These are phyloP conservation scores for Drosophila neutralis DNA, from an alignment of 2,888 invertebrate species.

Conservation along the genomic window DNA sequence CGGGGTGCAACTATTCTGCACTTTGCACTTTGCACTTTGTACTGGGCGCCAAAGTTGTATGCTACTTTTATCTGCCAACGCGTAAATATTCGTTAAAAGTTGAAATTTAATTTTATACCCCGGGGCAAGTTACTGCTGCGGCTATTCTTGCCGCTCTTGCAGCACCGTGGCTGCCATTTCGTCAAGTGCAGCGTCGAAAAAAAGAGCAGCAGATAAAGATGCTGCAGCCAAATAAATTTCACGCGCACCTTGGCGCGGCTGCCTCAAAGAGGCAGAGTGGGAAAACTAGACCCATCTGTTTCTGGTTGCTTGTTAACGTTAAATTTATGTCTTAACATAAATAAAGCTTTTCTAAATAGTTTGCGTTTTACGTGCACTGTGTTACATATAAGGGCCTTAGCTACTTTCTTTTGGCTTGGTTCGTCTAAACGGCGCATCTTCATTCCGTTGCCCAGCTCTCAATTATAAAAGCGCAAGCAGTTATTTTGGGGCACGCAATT, in stretches of 20 bases:
- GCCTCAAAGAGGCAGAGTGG: neutral
- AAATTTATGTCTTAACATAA: conserved; percentile 80
- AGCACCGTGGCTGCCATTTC: conserved; percentile 54
- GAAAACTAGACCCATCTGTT: conserved; percentile 51
- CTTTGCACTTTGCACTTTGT: conserved; percentile 52
- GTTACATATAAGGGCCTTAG: conserved; percentile 22
- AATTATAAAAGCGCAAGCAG: conserved; percentile 41
- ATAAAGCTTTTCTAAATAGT: conserved; percentile 81
- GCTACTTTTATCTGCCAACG: conserved; percentile 78
- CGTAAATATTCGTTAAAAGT: conserved; percentile 80
- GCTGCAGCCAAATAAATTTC: conserved; percentile 73
- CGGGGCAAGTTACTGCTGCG: conserved; percentile 43
- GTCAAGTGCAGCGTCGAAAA: conserved; percentile 60
- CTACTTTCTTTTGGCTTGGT: conserved; percentile 40
- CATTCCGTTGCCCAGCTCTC: conserved; percentile 26
- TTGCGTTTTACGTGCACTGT: conserved; percentile 53
- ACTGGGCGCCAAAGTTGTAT: conserved; percentile 70
- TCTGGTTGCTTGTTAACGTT: conserved; percentile 72
- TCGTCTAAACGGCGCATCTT: conserved; percentile 52
- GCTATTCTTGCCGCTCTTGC: conserved; percentile 22
- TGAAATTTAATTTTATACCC: conserved; percentile 80
- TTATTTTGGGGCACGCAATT: conserved; percentile 64
- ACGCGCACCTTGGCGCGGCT: conserved; percentile 58
- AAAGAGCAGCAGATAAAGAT: conserved; percentile 58
- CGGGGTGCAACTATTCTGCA: conserved; percentile 59